These are phyloP conservation scores for Sebastes minor DNA, from an alignment of 2,797 vertebrate genomes.

Conservation along the genomic window DNA sequence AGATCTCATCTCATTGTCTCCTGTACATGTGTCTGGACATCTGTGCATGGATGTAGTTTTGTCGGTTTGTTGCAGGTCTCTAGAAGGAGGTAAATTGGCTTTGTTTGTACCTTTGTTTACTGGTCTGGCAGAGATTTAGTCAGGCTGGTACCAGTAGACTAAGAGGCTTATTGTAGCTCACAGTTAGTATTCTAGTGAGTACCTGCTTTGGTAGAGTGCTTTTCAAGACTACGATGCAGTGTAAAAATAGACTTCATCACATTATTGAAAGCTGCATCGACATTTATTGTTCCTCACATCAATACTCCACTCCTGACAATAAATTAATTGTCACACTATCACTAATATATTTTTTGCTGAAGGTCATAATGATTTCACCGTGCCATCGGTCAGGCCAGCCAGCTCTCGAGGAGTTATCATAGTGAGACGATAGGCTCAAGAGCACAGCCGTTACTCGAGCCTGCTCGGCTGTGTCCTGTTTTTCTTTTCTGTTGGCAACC, in stretches of 20 bases:
- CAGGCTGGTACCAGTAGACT: conserved; percentile 41
- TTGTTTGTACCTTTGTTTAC: conserved; percentile 30
- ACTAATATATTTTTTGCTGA: neutral
- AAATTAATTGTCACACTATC: neutral
- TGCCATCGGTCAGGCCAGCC: neutral
- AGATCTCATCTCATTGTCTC: neutral
- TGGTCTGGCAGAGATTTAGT: conserved; percentile 46
- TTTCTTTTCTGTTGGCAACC: conserved; percentile 46
- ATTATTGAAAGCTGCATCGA: neutral
- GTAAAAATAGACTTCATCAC: conserved; percentile 1
- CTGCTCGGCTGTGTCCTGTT: conserved; percentile 29
- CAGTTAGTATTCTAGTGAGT: conserved; percentile 23
- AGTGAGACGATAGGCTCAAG: conserved; percentile 6
- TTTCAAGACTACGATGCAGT: neutral
- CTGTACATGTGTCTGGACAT: neutral
- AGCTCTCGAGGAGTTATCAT: conserved; percentile 8
- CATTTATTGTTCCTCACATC: conserved; percentile 12
- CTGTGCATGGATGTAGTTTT: neutral
- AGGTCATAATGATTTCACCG: neutral
- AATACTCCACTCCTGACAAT: neutral
- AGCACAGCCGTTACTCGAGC: conserved; percentile 28
- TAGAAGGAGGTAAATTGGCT: conserved; percentile 24
- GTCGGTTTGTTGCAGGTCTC: neutral
- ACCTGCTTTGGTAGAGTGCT: conserved; percentile 23
- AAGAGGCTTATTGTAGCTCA: conserved; percentile 51